phyloP scores from a whole-genome alignment of 2,113 vertebrate species.

The Semnopithecus entellus region DNA sequence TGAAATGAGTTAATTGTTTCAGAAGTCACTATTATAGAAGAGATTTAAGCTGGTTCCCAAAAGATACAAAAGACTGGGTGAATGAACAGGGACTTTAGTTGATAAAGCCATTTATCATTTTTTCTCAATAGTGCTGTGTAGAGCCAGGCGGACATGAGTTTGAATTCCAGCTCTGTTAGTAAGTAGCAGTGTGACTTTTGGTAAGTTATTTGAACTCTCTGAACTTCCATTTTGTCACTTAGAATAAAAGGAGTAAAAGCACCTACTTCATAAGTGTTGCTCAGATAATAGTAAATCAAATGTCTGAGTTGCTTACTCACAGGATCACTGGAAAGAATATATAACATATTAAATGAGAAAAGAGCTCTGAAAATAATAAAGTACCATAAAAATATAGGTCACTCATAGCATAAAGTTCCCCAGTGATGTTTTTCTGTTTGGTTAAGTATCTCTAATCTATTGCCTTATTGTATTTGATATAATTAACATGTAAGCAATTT shows the following conservation, averaged over 20 bases:
- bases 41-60: neutral
- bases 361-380: neutral
- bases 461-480: neutral
- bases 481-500: neutral
- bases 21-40: neutral
- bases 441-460: slow-evolving; percentile 29
- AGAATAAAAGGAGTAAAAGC: neutral
- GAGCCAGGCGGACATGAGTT: neutral
- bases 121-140: neutral
- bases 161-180: neutral
- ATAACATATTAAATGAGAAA: slow-evolving; percentile 17
- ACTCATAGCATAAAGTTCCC: neutral
- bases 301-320: neutral
- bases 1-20: slow-evolving; percentile 22
- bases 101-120: neutral
- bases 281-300: neutral
- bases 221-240: neutral
- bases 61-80: neutral
- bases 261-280: neutral
- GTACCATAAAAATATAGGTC: neutral
- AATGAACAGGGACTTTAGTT: neutral
- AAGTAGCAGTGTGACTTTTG: neutral
- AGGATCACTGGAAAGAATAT: neutral
- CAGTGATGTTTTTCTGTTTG: neutral
- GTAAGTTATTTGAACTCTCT: neutral